These are phyloP conservation scores for Ecdyonurus torrentis DNA, from an alignment of 2,888 invertebrate genomes.

Conservation along the genomic window DNA sequence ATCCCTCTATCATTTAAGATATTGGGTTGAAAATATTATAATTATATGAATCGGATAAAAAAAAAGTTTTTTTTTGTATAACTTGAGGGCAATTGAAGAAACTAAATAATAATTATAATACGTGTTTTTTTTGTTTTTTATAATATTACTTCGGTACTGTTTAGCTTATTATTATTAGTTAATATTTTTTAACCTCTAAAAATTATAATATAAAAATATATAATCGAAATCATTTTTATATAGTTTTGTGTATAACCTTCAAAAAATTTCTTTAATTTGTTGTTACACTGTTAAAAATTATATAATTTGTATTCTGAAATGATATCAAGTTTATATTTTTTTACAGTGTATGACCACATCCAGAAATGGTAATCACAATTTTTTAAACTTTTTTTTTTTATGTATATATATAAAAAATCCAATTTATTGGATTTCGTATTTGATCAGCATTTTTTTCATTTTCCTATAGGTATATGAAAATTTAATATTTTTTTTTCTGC, in stretches of 20 bases:
- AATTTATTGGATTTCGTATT: too few relatives aligned
- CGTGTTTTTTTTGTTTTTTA: too few relatives aligned
- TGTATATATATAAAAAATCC: too few relatives aligned
- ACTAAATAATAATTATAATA: background rate
- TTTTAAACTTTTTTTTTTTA: background rate
- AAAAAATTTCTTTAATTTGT: background rate
- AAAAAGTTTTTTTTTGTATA: too few relatives aligned
- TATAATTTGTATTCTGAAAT: background rate
- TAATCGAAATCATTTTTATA: background rate
- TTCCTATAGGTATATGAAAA: too few relatives aligned
- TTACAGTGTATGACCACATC: too few relatives aligned
- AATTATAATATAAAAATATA: too few relatives aligned
- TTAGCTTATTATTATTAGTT: background rate
- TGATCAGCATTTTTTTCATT: too few relatives aligned
- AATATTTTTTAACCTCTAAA: background rate
- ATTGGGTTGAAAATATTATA: background rate
- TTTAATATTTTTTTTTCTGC: too few relatives aligned
- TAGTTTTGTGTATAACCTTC: background rate
- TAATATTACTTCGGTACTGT: background rate
- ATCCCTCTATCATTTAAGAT: too few relatives aligned
- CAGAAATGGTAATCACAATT: too few relatives aligned
- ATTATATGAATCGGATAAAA: background rate
- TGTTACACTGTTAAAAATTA: background rate
- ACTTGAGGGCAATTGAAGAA: background rate
- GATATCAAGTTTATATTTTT: background rate